phyloP scores from a whole-genome alignment of 2,888 invertebrate genomes.

The Sphaerophoria rueppellii region DNA sequence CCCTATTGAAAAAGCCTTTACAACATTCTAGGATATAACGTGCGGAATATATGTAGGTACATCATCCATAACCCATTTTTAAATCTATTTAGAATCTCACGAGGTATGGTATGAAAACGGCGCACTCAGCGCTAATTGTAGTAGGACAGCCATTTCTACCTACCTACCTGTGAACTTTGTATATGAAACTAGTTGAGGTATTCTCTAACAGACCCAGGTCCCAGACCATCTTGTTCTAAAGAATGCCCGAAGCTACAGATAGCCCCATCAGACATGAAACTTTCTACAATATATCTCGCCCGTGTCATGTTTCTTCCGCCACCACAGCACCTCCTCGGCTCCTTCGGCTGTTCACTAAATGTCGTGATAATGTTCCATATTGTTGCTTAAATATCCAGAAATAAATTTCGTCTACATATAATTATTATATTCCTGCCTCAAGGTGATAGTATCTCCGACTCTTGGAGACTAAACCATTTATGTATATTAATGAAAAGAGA shows the following conservation, averaged over 20 bases:
- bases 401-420: neutral
- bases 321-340: neutral
- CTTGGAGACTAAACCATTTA: neutral
- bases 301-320: neutral
- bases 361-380: conserved; percentile 1
- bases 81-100: too few species aligned
- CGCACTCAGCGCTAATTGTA: too few species aligned
- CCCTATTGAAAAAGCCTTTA: too few species aligned
- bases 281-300: neutral
- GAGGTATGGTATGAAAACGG: too few species aligned
- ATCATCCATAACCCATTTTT: too few species aligned
- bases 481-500: conserved; percentile 11
- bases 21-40: too few species aligned
- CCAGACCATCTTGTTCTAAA: too few species aligned
- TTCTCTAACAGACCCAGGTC: too few species aligned
- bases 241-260: neutral
- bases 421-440: neutral
- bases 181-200: too few species aligned
- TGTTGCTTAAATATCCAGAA: neutral
- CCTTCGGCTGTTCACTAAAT: neutral
- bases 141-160: too few species aligned
- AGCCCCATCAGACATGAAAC: neutral
- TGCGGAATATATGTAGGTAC: too few species aligned
- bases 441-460: neutral
- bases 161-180: too few species aligned